phyloP scores from a whole-genome alignment of 1,140 invertebrate species.

The Saccostrea glomerata region DNA sequence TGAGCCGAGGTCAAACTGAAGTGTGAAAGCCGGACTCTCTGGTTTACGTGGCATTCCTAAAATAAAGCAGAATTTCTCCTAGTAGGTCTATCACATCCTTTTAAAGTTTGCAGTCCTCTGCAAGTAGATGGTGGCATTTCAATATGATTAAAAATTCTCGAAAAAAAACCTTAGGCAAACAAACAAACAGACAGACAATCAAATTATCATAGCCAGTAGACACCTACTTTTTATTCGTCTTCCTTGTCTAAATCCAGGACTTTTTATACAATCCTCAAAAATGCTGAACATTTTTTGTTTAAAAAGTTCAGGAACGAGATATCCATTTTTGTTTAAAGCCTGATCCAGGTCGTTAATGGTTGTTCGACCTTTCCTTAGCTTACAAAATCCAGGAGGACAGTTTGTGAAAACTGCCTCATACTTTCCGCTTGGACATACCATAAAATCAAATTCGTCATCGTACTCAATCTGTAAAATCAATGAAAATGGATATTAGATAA shows the following conservation, averaged over 20 bases:
- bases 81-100: too few species aligned
- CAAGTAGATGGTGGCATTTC: too few species aligned
- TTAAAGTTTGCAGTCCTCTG: too few species aligned
- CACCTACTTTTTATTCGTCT: not conserved
- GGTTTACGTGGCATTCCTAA: not conserved
- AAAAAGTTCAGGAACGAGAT: not conserved
- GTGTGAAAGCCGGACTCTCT: slow-evolving; percentile 30
- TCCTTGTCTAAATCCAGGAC: not conserved
- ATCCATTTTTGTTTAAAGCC: not conserved
- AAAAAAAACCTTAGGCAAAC: too few species aligned
- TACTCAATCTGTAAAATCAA: slow-evolving; percentile 2
- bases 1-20: not conserved
- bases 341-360: not conserved
- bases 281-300: slow-evolving; percentile 5
- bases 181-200: too few species aligned
- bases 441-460: slow-evolving; percentile 42
- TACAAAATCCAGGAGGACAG: slow-evolving; percentile 29
- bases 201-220: not conserved
- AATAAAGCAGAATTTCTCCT: not conserved
- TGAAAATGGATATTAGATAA: not conserved
- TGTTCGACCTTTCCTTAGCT: not conserved
- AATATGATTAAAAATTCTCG: too few species aligned
- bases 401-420: not conserved
- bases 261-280: not conserved
- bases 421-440: not conserved